A percentile compares a stretch with the other conserved stretches of the same genome.
Conservation (phyloP, 2,797 vertebrate genomes). For the Hypotaenidia philippensis region DNA sequence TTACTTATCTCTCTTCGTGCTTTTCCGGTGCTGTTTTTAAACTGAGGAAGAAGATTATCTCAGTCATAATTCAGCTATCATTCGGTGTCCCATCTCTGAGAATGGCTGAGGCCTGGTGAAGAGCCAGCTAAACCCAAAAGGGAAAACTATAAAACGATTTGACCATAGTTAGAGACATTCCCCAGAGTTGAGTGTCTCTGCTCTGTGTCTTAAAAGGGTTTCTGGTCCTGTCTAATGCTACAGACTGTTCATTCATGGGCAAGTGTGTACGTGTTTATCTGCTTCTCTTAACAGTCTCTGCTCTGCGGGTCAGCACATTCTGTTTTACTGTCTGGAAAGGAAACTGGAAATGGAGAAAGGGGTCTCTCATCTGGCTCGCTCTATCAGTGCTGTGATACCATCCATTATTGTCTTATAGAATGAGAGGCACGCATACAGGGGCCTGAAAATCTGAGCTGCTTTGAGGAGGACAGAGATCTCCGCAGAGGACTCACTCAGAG, state of each 20-base stretch:
- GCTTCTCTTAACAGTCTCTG: neutral
- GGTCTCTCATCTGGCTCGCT: neutral
- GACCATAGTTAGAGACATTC: conserved; percentile 13
- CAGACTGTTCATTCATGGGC: conserved; percentile 20
- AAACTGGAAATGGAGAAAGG: neutral
- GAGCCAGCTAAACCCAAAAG: conserved; percentile 21
- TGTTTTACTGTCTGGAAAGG: neutral
- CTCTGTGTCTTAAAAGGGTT: neutral
- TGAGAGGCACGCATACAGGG: neutral
- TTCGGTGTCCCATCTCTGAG: neutral
- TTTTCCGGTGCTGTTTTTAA: neutral
- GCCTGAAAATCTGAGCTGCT: neutral
- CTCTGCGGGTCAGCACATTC: neutral
- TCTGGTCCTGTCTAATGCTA: neutral
- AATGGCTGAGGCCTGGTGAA: neutral
- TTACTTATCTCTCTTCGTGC: neutral
- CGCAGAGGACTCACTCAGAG: neutral
- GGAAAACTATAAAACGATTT: neutral
- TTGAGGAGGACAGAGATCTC: neutral
- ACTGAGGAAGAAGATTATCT: neutral
- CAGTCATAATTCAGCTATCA: neutral
- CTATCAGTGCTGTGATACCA: neutral
- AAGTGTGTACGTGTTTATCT: conserved; percentile 28
- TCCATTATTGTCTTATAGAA: neutral
- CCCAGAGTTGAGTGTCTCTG: neutral